Conservation (phyloP, 1,140 invertebrate species). For the Bilobella aurantiaca region DNA sequence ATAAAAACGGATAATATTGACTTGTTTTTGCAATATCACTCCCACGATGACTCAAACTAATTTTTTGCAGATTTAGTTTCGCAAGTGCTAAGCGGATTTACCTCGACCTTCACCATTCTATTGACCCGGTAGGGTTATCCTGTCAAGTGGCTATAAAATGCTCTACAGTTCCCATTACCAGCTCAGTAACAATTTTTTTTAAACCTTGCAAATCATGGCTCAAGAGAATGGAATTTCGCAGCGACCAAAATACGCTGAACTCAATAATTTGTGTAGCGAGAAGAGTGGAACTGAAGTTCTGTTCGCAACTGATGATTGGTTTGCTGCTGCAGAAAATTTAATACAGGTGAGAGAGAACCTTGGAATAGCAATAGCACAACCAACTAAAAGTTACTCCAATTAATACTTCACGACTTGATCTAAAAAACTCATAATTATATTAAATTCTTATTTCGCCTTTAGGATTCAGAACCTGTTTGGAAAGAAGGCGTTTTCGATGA, state of each 20-base stretch:
- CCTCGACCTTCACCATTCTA: no score
- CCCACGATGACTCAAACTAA: background rate
- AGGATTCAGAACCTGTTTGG: slow-evolving; percentile 47
- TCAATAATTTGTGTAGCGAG: slow-evolving; percentile 36
- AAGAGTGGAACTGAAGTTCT: slow-evolving; percentile 50
- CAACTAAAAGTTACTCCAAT: background rate
- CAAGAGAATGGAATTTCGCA: background rate
- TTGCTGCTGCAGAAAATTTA: slow-evolving; percentile 55
- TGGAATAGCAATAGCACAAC: background rate
- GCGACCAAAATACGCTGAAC: slow-evolving; percentile 33
- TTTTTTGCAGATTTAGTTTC: no score
- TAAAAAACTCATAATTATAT: slow-evolving; percentile 5
- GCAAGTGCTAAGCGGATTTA: no score
- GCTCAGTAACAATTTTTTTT: no score
- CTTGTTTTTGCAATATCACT: background rate
- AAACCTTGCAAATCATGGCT: background rate
- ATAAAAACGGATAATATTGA: background rate
- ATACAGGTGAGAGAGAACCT: slow-evolving; percentile 40
- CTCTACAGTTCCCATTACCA: no score
- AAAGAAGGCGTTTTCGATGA: slow-evolving; percentile 51
- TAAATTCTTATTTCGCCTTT: slow-evolving; percentile 2
- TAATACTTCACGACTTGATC: slow-evolving; percentile 12
- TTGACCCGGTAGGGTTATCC: background rate
- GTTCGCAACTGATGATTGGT: slow-evolving; percentile 59
- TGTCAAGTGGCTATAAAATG: background rate